phyloP scores from a whole-genome alignment of 2,797 vertebrate species.

The Oreochromis grahami region DNA sequence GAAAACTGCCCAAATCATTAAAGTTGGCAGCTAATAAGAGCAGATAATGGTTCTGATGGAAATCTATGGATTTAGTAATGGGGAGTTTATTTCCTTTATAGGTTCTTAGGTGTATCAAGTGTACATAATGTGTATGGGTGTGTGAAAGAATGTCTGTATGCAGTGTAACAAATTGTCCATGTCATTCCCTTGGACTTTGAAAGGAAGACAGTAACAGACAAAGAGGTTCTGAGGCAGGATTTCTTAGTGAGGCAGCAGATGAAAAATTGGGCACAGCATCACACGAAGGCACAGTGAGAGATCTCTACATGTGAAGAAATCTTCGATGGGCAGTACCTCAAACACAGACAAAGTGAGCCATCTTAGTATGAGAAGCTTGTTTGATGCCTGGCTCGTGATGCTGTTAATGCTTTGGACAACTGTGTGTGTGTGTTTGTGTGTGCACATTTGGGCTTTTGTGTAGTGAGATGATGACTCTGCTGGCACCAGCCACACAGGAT shows the following conservation, averaged over 20 bases:
- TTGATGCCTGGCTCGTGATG: conserved; percentile 63
- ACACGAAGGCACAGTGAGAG: conserved; percentile 47
- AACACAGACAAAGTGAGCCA: conserved; percentile 55
- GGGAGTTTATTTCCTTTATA: neutral
- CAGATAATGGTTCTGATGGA: neutral
- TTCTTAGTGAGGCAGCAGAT: conserved; percentile 56
- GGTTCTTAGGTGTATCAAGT: neutral
- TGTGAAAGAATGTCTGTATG: neutral
- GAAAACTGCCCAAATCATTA: conserved; percentile 17
- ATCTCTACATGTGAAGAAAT: conserved; percentile 67
- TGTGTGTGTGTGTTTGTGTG: conserved; percentile 14
- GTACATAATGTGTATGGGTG: neutral
- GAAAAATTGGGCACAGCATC: conserved; percentile 58
- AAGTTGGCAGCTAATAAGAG: conserved; percentile 16
- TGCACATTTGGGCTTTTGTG: conserved; percentile 15
- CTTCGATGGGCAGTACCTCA: conserved; percentile 61
- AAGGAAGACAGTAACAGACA: conserved; percentile 36
- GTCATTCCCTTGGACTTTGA: conserved; percentile 33
- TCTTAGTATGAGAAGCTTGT: conserved; percentile 61
- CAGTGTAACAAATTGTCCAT: conserved; percentile 24
- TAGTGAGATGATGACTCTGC: conserved; percentile 47
- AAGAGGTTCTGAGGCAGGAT: conserved; percentile 47
- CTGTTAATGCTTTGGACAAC: conserved; percentile 47
- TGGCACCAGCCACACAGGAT: conserved; percentile 58
- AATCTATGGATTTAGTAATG: neutral